These are phyloP conservation scores for Tetragonula carbonaria DNA, from an alignment of 2,888 invertebrate species.

Conservation along the genomic window DNA sequence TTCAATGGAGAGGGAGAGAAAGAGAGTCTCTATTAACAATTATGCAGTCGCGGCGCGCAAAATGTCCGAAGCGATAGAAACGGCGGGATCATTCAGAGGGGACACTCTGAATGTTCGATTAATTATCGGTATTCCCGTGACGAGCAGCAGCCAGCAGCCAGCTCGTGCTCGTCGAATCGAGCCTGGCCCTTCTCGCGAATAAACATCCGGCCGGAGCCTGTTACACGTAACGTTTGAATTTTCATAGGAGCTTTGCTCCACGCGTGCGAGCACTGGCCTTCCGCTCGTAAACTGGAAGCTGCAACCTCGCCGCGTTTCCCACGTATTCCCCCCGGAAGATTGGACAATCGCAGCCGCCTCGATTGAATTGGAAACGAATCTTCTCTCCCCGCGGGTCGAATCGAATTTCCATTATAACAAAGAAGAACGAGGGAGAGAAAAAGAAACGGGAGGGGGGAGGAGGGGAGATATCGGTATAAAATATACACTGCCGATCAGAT, in stretches of 20 bases:
- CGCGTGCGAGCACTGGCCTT: not conserved
- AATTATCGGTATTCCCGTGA: conserved; percentile 8
- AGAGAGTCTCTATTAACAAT: not conserved
- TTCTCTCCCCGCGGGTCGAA: not conserved
- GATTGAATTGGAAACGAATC: conserved; percentile 25
- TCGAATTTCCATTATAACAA: conserved; percentile 8
- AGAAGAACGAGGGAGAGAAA: not conserved
- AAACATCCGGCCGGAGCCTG: conserved; percentile 4
- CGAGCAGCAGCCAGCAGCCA: too few species aligned
- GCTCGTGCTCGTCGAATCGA: not conserved
- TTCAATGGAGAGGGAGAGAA: not conserved
- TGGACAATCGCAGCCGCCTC: not conserved
- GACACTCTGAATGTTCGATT: conserved; percentile 4
- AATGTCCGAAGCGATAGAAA: not conserved
- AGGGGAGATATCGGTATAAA: not conserved
- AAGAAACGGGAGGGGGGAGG: not conserved
- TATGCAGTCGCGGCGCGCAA: not conserved
- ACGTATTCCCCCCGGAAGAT: conserved; percentile 1
- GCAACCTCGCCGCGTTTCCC: not conserved
- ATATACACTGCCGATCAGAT: not conserved
- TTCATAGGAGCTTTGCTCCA: conserved; percentile 16
- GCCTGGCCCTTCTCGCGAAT: not conserved
- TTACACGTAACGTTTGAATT: conserved; percentile 22
- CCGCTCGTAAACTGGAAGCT: conserved; percentile 9
- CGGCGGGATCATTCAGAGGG: not conserved